Evolutionary conservation across 2,888 invertebrate species (phyloP).

Genomic region (Dynastes grantii): DNA sequence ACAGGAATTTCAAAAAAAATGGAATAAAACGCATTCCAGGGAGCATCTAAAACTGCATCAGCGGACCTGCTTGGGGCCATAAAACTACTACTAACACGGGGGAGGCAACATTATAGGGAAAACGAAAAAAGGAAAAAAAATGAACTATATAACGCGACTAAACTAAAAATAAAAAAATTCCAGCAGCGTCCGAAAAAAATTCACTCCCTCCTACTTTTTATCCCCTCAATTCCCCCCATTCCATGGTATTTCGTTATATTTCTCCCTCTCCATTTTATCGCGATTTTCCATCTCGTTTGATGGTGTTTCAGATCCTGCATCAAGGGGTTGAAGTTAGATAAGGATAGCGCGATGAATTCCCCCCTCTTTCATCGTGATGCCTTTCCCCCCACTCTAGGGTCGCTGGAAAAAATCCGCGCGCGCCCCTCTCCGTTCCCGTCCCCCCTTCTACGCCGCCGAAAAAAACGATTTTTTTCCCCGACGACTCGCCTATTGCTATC

Average conservation of each 20-base stretch:
- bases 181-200: slow-evolving; percentile 29
- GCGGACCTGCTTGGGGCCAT: slow-evolving; percentile 17
- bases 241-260: background rate
- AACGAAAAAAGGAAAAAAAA: slow-evolving; percentile 17
- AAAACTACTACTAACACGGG: slow-evolving; percentile 10
- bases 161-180: slow-evolving; percentile 32
- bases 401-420: slow-evolving; percentile 35
- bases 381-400: background rate
- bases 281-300: slow-evolving; percentile 28
- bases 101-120: background rate
- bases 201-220: background rate
- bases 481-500: slow-evolving; percentile 22
- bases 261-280: slow-evolving; percentile 15
- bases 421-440: background rate
- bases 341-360: background rate
- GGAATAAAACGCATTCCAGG: background rate
- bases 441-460: background rate
- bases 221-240: background rate
- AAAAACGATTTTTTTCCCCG: slow-evolving; percentile 40
- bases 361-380: too few relatives aligned
- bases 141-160: slow-evolving; percentile 29
- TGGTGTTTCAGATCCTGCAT: background rate
- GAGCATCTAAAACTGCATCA: slow-evolving; percentile 39
- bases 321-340: background rate
- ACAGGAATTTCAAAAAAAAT: background rate